Evolutionary conservation across 2,888 invertebrate species (phyloP).

Genomic region (Cerastis leucographa): DNA sequence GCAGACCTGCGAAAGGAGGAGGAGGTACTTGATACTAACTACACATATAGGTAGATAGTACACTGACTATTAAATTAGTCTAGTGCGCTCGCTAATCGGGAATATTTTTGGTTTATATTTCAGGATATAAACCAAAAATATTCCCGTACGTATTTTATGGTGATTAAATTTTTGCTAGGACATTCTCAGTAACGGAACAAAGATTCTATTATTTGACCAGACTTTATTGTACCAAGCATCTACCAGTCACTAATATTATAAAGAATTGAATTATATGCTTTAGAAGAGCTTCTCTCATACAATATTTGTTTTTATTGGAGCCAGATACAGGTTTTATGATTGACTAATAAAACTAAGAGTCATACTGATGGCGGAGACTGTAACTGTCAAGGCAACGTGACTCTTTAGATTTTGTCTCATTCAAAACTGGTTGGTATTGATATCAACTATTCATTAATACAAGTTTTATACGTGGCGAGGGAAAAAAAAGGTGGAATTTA

Average conservation of each 20-base stretch:
- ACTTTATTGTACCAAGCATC: background rate
- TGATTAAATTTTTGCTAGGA: constrained; percentile 11
- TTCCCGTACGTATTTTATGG: constrained; percentile 11
- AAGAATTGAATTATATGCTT: too few relatives aligned
- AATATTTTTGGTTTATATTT: constrained; percentile 14
- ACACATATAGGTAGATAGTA: background rate
- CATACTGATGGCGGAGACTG: background rate
- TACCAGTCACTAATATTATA: background rate
- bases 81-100: background rate
- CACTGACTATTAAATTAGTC: background rate
- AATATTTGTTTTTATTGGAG: background rate
- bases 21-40: background rate
- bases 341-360: too few relatives aligned
- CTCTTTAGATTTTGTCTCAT: background rate
- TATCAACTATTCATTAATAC: background rate
- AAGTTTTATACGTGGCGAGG: background rate
- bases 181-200: background rate
- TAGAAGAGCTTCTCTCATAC: too few relatives aligned
- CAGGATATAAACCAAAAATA: too few relatives aligned
- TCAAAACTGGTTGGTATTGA: background rate
- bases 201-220: background rate
- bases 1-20: too few relatives aligned
- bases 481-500: background rate
- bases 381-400: background rate
- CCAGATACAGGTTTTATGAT: background rate